Evolutionary conservation across 2,888 invertebrate genomes (phyloP).

Genomic region (Penaeus monodon): DNA sequence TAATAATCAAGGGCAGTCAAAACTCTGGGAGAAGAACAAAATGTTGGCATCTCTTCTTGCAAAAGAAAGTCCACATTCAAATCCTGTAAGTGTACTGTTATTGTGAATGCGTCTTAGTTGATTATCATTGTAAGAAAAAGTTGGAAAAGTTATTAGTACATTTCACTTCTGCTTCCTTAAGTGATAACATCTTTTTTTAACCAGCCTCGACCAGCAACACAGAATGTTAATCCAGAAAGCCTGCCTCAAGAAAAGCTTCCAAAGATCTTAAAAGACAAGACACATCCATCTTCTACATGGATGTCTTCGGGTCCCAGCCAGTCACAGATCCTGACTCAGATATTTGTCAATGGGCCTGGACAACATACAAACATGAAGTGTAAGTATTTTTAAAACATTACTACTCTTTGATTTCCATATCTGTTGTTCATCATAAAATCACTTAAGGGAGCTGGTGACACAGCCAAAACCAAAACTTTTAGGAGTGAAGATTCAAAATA

Average conservation of each 20-base stretch:
- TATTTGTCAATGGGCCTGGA: constrained; percentile 37
- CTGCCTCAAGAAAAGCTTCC: constrained; percentile 61
- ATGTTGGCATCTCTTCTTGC: constrained; percentile 60
- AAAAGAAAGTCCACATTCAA: constrained; percentile 40
- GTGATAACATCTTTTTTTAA: not conserved
- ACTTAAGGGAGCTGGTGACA: too few relatives aligned
- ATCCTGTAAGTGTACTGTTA: constrained; percentile 1
- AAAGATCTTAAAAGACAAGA: constrained; percentile 54
- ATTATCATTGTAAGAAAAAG: not conserved
- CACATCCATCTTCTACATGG: not conserved
- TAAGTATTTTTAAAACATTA: too few relatives aligned
- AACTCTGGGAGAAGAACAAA: constrained; percentile 50
- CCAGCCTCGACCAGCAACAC: constrained; percentile 27
- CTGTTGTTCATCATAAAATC: too few relatives aligned
- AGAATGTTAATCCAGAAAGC: constrained; percentile 39
- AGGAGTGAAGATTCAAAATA: too few relatives aligned
- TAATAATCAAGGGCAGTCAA: constrained; percentile 47
- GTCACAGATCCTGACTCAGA: constrained; percentile 48
- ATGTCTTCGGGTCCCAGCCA: constrained; percentile 31
- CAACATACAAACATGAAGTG: not conserved
- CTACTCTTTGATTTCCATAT: too few relatives aligned
- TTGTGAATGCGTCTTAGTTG: too few relatives aligned
- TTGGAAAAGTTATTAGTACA: too few relatives aligned
- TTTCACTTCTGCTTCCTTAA: not conserved
- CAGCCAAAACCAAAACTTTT: too few relatives aligned